These are phyloP conservation scores for Calameuta idolon DNA, from an alignment of 2,888 invertebrate species.

Conservation along the genomic window DNA sequence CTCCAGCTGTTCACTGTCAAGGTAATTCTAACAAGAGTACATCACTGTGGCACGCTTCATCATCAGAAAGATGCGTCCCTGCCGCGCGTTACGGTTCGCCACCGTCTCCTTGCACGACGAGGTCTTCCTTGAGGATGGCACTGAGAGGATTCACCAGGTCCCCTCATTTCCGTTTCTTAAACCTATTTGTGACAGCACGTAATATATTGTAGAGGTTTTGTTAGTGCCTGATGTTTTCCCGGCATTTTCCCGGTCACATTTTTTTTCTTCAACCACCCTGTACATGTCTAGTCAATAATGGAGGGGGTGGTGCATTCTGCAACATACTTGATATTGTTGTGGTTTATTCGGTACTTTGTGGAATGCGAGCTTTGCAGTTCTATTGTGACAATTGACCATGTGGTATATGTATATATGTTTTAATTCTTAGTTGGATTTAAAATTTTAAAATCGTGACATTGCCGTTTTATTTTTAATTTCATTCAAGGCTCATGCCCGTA, in stretches of 20 bases:
- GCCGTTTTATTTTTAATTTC: not conserved
- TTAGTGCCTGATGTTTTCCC: not conserved
- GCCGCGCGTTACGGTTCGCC: not conserved
- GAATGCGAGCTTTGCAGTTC: not conserved
- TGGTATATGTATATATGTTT: not conserved
- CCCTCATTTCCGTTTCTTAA: not conserved
- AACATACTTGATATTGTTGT: slow-evolving; percentile 22
- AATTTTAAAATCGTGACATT: not conserved
- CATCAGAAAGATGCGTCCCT: not conserved
- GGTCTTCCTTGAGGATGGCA: not conserved
- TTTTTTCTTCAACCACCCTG: slow-evolving; percentile 14
- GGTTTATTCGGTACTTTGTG: slow-evolving; percentile 1
- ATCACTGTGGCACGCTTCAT: not conserved
- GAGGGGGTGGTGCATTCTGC: slow-evolving; percentile 19
- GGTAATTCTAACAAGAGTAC: not conserved
- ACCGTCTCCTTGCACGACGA: not conserved
- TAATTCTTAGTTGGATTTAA: not conserved
- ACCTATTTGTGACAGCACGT: not conserved
- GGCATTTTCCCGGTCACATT: not conserved
- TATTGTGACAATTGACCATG: not conserved
- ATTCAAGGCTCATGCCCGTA: not conserved
- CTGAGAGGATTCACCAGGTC: not conserved
- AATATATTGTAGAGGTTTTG: not conserved
- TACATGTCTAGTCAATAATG: slow-evolving; percentile 22
- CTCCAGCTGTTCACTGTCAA: slow-evolving; percentile 10